Percentiles rank a stretch among this genome's conserved stretches.
Evolutionary conservation across 2,888 invertebrate genomes (phyloP).

Genomic region (Brachyptera putata): DNA sequence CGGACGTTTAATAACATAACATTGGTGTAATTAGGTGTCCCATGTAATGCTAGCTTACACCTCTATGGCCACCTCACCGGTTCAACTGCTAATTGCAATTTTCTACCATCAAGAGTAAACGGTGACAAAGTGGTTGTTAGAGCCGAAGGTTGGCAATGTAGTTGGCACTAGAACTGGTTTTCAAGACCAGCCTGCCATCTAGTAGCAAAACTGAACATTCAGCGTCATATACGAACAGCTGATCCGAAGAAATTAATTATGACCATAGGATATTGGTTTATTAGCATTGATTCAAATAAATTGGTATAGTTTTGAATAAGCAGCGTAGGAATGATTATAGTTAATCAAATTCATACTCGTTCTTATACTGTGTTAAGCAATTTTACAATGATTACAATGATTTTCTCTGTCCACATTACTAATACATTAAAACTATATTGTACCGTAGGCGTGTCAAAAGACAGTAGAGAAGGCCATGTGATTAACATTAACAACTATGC

Average conservation of each 20-base stretch:
- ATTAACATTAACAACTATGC: too few species aligned
- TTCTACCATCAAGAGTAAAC: neutral
- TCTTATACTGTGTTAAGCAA: too few species aligned
- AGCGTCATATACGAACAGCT: neutral
- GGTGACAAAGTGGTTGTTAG: neutral
- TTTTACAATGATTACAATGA: too few species aligned
- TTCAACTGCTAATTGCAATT: neutral
- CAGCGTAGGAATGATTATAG: too few species aligned
- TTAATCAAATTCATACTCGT: too few species aligned
- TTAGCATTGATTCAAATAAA: neutral
- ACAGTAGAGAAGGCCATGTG: too few species aligned
- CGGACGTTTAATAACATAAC: neutral
- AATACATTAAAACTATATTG: too few species aligned
- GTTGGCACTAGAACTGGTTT: neutral
- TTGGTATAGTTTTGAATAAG: too few species aligned
- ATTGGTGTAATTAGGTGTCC: neutral
- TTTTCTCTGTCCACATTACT: too few species aligned
- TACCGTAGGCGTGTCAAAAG: too few species aligned
- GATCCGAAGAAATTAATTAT: neutral
- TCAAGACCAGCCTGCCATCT: constrained; percentile 20
- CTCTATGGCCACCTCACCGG: too few species aligned
- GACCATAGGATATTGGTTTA: neutral
- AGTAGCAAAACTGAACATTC: neutral
- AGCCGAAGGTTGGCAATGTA: neutral
- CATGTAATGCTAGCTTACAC: constrained; percentile 1